Percentiles rank a stretch among this genome's conserved stretches.
These are phyloP conservation scores for Nomada hirtipes DNA, from an alignment of 2,888 invertebrate genomes.

Conservation along the genomic window DNA sequence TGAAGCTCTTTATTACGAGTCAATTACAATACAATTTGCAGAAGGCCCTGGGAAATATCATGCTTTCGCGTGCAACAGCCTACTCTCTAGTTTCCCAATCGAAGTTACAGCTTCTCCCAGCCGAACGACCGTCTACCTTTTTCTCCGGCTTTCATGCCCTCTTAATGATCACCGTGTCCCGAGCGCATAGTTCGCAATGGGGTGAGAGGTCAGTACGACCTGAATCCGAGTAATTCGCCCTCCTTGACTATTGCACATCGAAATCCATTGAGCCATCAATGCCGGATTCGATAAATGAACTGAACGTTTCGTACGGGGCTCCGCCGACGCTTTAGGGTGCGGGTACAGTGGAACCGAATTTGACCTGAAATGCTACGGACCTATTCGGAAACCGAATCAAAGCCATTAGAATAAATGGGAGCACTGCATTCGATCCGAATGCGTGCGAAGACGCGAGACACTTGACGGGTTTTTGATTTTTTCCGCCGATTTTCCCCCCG, in stretches of 20 bases:
- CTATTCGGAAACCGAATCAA: no score
- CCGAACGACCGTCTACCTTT: constrained; percentile 20
- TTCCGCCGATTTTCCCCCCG: no score
- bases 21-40: no score
- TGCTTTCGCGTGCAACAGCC: no score
- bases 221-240: constrained; percentile 55
- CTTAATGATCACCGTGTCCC: constrained; percentile 57
- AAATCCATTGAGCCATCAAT: constrained; percentile 20
- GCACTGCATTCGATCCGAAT: no score
- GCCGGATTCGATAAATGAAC: constrained; percentile 1
- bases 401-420: no score
- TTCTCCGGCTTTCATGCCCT: constrained; percentile 53
- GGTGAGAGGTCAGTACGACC: constrained; percentile 31
- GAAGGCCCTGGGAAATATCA: no score
- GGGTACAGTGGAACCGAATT: no score
- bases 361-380: no score
- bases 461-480: no score
- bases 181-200: constrained; percentile 3
- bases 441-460: no score
- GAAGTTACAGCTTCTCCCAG: constrained; percentile 24
- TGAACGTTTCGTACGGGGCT: not conserved
- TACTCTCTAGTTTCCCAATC: not conserved
- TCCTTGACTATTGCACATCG: constrained; percentile 19
- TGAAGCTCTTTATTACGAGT: not conserved
- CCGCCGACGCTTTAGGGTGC: constrained; percentile 2